phyloP scores from a whole-genome alignment of 2,888 invertebrate species.

The Ectropis crepuscularia region DNA sequence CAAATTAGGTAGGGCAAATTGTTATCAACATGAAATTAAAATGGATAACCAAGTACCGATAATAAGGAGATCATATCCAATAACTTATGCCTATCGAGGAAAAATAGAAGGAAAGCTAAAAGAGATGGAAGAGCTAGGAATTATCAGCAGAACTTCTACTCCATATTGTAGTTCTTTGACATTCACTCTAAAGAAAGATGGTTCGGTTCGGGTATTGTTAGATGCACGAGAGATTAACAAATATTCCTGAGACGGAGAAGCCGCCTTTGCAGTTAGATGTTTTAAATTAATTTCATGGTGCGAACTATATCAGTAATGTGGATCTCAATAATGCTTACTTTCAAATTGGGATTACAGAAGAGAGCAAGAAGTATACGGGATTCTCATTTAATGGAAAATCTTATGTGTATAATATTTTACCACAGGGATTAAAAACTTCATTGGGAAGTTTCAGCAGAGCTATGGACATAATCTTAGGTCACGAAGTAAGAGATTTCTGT shows the following conservation, averaged over 20 bases:
- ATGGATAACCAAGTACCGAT: conserved; percentile 32
- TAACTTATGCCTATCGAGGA: conserved; percentile 41
- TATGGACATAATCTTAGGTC: too few species aligned
- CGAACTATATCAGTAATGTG: conserved; percentile 10
- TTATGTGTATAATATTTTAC: conserved; percentile 3
- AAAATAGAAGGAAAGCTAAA: conserved; percentile 35
- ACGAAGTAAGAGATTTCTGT: too few species aligned
- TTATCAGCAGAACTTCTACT: conserved; percentile 32
- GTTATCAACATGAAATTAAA: conserved; percentile 39
- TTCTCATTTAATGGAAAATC: too few species aligned
- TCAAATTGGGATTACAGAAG: conserved; percentile 17
- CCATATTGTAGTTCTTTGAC: conserved; percentile 43
- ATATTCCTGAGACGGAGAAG: conserved; percentile 23
- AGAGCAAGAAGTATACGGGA: conserved; percentile 19
- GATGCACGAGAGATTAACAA: conserved; percentile 33
- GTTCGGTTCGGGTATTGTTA: conserved; percentile 16
- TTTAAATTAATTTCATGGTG: conserved; percentile 22
- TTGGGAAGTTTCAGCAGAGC: too few species aligned
- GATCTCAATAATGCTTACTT: conserved; percentile 30
- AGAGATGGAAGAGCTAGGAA: conserved; percentile 36
- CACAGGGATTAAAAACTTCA: too few species aligned
- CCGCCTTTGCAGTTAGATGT: conserved; percentile 22
- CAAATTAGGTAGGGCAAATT: conserved; percentile 33
- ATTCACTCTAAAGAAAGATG: conserved; percentile 27
- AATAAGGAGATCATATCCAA: conserved; percentile 36